A percentile compares a stretch with the other conserved stretches of the same genome.
phyloP scores from a whole-genome alignment of 1,140 invertebrate species.

The Bombus turneri region DNA sequence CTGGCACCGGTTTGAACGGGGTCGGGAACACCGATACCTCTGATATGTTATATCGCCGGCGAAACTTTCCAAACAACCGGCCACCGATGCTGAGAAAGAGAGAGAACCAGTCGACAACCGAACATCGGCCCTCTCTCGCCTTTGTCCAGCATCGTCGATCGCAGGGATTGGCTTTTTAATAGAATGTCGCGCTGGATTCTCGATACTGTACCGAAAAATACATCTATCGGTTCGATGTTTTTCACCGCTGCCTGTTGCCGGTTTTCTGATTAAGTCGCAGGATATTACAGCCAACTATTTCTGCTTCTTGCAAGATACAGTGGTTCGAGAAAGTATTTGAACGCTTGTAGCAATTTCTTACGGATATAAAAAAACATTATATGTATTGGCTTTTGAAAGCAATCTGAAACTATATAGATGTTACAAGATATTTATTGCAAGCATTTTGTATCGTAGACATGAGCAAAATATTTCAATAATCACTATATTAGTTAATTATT shows the following conservation, averaged over 20 bases:
- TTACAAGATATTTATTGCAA: too few species aligned
- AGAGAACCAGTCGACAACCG: background rate
- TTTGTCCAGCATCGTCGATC: slow-evolving; percentile 8
- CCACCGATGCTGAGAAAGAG: background rate
- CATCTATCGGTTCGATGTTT: background rate
- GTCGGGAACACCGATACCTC: slow-evolving; percentile 40
- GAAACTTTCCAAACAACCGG: slow-evolving; percentile 14
- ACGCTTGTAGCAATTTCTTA: too few species aligned
- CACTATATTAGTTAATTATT: too few species aligned
- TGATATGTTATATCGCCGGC: slow-evolving; percentile 14
- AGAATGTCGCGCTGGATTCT: slow-evolving; percentile 6
- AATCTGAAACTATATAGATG: too few species aligned
- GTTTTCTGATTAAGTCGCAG: slow-evolving; percentile 5
- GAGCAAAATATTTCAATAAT: too few species aligned
- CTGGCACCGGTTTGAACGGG: slow-evolving; percentile 60
- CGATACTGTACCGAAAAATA: background rate
- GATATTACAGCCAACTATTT: background rate
- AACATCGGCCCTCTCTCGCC: background rate
- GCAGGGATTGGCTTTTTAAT: slow-evolving; percentile 14
- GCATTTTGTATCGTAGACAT: too few species aligned
- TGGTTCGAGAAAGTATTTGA: background rate
- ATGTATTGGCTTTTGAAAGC: too few species aligned
- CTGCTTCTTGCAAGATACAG: background rate
- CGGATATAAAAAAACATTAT: too few species aligned
- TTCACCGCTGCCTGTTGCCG: background rate